These are phyloP conservation scores for Drosophila borealis DNA, from an alignment of 2,888 invertebrate species.

Conservation along the genomic window DNA sequence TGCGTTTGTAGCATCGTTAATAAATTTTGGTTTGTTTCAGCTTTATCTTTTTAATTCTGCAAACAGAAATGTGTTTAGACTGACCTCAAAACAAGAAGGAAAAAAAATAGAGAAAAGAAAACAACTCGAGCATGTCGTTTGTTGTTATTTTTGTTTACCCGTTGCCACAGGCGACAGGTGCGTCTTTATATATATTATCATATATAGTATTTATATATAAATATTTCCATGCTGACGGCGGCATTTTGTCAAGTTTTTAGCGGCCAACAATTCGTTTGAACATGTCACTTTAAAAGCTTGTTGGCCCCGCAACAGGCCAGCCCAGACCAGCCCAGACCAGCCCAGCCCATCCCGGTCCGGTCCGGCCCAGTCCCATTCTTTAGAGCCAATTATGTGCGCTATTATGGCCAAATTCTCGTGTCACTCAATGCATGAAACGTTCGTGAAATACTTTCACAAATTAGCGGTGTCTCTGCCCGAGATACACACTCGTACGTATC, in stretches of 20 bases:
- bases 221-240: conserved; percentile 53
- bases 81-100: conserved; percentile 67
- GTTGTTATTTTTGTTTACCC: conserved; percentile 76
- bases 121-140: conserved; percentile 71
- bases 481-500: conserved; percentile 16
- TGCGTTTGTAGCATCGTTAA: conserved; percentile 72
- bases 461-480: conserved; percentile 60
- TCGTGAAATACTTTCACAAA: conserved; percentile 76
- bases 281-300: conserved; percentile 65
- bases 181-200: conserved; percentile 51
- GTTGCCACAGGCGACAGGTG: conserved; percentile 72
- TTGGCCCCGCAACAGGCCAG: conserved; percentile 19
- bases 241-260: conserved; percentile 42
- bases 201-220: conserved; percentile 22
- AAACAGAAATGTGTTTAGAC: conserved; percentile 52
- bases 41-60: conserved; percentile 25
- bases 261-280: conserved; percentile 58
- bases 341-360: conserved; percentile 4
- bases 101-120: conserved; percentile 18
- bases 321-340: not conserved
- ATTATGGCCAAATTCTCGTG: conserved; percentile 80
- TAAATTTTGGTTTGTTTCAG: conserved; percentile 47
- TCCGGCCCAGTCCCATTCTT: conserved; percentile 36
- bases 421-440: conserved; percentile 74
- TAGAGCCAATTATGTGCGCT: conserved; percentile 75